phyloP scores from a whole-genome alignment of 2,888 invertebrate species.

The Chaetogeoica ovagalla region DNA sequence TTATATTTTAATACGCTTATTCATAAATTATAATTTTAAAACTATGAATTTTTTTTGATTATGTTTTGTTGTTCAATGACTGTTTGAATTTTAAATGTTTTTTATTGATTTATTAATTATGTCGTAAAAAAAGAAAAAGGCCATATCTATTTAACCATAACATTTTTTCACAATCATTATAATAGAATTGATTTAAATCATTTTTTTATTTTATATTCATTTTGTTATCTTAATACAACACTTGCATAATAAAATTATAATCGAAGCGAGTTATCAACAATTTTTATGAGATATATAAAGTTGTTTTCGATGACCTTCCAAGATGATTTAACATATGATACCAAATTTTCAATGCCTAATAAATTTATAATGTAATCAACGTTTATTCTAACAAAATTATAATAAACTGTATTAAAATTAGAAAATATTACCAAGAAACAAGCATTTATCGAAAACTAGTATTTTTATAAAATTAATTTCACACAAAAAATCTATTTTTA shows the following conservation, averaged over 20 bases:
- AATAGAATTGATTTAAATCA: not conserved
- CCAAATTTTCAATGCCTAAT: not conserved
- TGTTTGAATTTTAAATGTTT: not conserved
- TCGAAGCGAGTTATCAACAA: not conserved
- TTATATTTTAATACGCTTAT: not conserved
- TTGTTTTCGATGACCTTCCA: not conserved
- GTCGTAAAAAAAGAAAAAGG: conserved; percentile 20
- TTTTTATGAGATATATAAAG: not conserved
- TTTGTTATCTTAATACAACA: not conserved
- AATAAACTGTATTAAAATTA: not conserved
- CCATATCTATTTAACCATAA: conserved; percentile 27
- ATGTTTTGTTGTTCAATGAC: conserved; percentile 18
- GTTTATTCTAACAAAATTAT: not conserved
- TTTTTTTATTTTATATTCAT: not conserved
- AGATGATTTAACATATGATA: not conserved
- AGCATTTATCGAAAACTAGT: not conserved
- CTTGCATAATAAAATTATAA: not conserved
- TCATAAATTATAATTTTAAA: conserved; percentile 22
- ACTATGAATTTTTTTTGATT: conserved; percentile 13
- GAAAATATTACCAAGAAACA: not conserved
- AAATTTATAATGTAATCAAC: not conserved
- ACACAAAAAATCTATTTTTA: no score
- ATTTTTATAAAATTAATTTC: no score
- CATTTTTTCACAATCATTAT: conserved; percentile 13
- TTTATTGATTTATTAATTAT: conserved; percentile 42